Conservation (phyloP, 2,113 vertebrate genomes). For the Hipposideros armiger region DNA sequence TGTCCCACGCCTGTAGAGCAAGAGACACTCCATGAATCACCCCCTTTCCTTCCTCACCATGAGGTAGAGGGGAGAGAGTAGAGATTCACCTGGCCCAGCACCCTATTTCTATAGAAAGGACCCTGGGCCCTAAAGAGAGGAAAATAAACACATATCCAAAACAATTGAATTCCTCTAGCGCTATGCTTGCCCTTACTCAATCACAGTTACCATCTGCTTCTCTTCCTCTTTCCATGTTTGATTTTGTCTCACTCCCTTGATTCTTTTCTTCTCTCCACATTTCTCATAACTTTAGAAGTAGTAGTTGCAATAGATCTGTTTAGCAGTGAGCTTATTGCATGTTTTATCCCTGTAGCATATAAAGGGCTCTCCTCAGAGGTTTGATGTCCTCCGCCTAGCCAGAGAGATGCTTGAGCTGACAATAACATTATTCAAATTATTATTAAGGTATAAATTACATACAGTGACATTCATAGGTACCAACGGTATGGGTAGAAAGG, state of each 20-base stretch:
- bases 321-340: not conserved
- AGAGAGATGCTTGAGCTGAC: not conserved
- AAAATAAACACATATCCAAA: not conserved
- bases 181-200: not conserved
- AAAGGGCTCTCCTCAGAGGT: not conserved
- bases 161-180: not conserved
- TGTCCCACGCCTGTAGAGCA: not conserved
- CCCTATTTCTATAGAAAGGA: not conserved
- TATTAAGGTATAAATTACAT: not conserved
- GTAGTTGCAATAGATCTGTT: not conserved
- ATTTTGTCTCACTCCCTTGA: not conserved
- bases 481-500: not conserved
- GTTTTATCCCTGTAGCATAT: not conserved
- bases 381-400: not conserved
- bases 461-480: not conserved
- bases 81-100: not conserved
- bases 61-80: not conserved
- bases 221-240: not conserved
- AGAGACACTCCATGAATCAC: not conserved
- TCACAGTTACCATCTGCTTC: not conserved
- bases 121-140: not conserved
- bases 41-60: not conserved
- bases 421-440: not conserved
- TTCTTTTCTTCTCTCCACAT: not conserved
- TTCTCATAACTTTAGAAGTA: not conserved